Evolutionary conservation across 2,113 vertebrate genomes (phyloP), one percentile per base, ranked within the genome.

Genomic region (Panurus biarmicus): DNA sequence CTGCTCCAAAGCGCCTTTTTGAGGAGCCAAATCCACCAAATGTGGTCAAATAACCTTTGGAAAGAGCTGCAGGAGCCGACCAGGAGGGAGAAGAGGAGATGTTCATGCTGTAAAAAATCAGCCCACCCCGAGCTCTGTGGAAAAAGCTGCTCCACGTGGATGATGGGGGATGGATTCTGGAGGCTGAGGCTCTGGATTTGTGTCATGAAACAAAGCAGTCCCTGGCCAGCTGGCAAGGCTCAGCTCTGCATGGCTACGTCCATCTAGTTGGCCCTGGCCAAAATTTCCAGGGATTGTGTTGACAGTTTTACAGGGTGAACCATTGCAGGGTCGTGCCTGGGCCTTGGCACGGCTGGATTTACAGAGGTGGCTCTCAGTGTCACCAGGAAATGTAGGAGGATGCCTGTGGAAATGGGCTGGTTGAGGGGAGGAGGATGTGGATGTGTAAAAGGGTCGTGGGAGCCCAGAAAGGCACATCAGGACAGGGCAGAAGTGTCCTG

Each of bases 161-260:
- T 23, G 62, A 8, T 8, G 5, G 72, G 50, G 35, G 18, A 3
- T 14, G 70, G 64, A 62, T 80, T 70, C 42, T 61, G 53, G 31
- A 88, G 64, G 54, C 44, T 26, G 53, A 78, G 36, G 26, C 31
- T 86, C 54, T 66, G 56, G 16, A 22, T 48, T 31, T 48, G 2
- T 5, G 8, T 9, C n/a, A 22, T 42, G 33, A 86, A 80, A 75
- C 12, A 33, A 61, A 71, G 66, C 33, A 58, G 45, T 8, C 48
- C 62, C 51, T 15, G 74, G 77, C 57, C 81, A 91, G 81, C 69
- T 95, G 93, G 78, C 58, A 33, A 33, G 40, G 40, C 48, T 64
- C 1, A 0, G 2, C 40, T 79, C 74, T 8, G 2, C 0, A 5
- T 72, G 85, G 36, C 38, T 56, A 28, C 1, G 1, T 19, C 70